Evolutionary conservation across 2,113 vertebrate species (phyloP).

Genomic region (Reinhardtius hippoglossoides): DNA sequence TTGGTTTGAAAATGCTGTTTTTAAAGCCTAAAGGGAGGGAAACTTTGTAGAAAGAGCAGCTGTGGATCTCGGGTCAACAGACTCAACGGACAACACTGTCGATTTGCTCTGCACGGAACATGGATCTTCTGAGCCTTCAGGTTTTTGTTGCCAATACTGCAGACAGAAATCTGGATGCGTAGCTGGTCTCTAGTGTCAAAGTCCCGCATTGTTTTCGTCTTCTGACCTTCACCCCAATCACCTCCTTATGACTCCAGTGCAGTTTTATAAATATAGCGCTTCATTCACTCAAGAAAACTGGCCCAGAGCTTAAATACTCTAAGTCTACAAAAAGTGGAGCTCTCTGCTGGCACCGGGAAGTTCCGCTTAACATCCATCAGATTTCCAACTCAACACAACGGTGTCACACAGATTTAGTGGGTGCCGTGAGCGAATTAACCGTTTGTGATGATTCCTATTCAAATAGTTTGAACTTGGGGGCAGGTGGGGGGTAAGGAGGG

Average conservation of each 20-base stretch:
- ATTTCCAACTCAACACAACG: background rate
- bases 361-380: background rate
- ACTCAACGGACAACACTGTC: background rate
- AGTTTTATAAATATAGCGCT: background rate
- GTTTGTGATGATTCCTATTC: background rate
- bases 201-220: background rate
- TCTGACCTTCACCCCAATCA: background rate
- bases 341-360: background rate
- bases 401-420: conserved; percentile 1
- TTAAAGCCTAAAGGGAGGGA: background rate
- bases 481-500: no score
- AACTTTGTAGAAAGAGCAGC: background rate
- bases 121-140: background rate
- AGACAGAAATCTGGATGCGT: background rate
- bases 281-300: background rate
- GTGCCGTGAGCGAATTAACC: background rate
- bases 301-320: background rate
- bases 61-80: background rate
- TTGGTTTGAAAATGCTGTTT: no score
- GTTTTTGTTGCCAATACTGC: background rate
- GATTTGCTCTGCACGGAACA: background rate
- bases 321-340: background rate
- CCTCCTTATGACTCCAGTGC: background rate
- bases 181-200: no score
- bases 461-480: conserved; percentile 1